Percentiles rank a stretch among this genome's conserved stretches.
Conservation (phyloP, 2,888 invertebrate genomes). For the Napeogenes inachia region DNA sequence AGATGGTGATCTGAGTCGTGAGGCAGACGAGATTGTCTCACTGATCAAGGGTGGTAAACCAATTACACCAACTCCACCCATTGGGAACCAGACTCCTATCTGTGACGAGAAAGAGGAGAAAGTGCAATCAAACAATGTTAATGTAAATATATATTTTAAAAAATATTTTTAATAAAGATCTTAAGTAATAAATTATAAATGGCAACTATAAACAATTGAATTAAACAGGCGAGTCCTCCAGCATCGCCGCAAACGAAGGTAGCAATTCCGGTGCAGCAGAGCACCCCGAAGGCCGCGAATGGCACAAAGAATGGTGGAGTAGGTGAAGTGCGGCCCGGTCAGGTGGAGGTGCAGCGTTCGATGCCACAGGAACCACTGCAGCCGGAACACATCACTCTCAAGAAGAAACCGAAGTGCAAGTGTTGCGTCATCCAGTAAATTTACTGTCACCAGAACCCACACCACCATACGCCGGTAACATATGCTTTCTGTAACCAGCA, state of each 20-base stretch:
- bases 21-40: conserved; percentile 97
- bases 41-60: conserved; percentile 94
- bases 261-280: conserved; percentile 54
- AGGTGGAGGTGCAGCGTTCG: conserved; percentile 84
- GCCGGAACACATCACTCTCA: conserved; percentile 93
- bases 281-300: conserved; percentile 63
- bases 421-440: conserved; percentile 94
- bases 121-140: conserved; percentile 59
- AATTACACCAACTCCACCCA: conserved; percentile 84
- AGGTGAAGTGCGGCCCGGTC: conserved; percentile 64
- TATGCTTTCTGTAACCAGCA: conserved; percentile 43
- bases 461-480: conserved; percentile 47
- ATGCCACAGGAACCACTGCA: conserved; percentile 87
- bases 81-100: conserved; percentile 75
- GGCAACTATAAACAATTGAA: neutral
- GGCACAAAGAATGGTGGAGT: conserved; percentile 70
- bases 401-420: conserved; percentile 97
- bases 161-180: neutral
- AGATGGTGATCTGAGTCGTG: conserved; percentile 94
- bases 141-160: conserved; percentile 44
- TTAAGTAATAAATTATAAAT: too few relatives aligned
- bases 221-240: conserved; percentile 51
- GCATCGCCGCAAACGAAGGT: conserved; percentile 64
- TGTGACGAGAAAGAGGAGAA: conserved; percentile 70
- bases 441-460: conserved; percentile 8